A percentile compares a stretch with the other conserved stretches of the same genome.
phyloP scores from a whole-genome alignment of 1,140 invertebrate species.

The Danaus melanippus region DNA sequence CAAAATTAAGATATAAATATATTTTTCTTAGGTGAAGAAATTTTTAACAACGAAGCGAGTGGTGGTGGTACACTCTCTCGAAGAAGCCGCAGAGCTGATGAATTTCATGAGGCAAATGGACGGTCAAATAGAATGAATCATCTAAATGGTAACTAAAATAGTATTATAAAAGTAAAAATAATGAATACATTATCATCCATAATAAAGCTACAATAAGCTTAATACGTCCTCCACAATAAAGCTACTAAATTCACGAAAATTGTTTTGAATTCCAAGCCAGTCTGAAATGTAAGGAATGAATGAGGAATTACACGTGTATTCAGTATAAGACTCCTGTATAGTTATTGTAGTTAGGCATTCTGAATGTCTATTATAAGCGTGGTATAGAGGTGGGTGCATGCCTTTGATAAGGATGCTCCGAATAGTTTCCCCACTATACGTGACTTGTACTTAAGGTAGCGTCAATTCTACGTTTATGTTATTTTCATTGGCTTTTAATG shows the following conservation, averaged over 20 bases:
- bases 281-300: constrained; percentile 48
- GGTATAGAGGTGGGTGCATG: constrained; percentile 55
- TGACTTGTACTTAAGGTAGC: constrained; percentile 25
- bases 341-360: constrained; percentile 61
- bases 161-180: no score
- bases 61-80: constrained; percentile 54
- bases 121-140: constrained; percentile 41
- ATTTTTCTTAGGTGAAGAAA: constrained; percentile 48
- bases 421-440: constrained; percentile 54
- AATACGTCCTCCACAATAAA: no score
- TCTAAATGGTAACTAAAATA: constrained; percentile 39
- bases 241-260: not conserved
- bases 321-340: constrained; percentile 46
- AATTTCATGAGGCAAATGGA: constrained; percentile 47
- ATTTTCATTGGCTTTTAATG: constrained; percentile 7
- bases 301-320: constrained; percentile 42
- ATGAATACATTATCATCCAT: no score
- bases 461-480: constrained; percentile 15
- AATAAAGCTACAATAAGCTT: no score
- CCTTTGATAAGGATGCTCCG: constrained; percentile 63
- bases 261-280: constrained; percentile 13
- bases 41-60: constrained; percentile 36
- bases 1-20: constrained; percentile 1
- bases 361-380: constrained; percentile 51
- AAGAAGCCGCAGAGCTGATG: constrained; percentile 44